These are phyloP conservation scores for Gymnopithys bicolor DNA, from an alignment of 2,797 vertebrate species.

Conservation along the genomic window DNA sequence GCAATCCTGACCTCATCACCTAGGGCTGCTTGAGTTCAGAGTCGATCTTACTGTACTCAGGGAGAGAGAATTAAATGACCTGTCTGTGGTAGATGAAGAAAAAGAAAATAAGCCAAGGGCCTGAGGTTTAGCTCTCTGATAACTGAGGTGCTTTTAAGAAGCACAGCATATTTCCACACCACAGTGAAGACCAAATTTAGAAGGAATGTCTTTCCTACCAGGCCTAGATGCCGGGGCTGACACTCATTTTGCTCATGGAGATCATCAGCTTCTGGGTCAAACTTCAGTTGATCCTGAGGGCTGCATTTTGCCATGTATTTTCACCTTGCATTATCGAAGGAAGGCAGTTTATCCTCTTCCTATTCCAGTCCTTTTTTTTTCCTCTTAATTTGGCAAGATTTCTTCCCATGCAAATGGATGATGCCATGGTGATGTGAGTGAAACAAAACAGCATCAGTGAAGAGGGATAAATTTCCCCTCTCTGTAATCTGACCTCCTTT, in stretches of 20 bases:
- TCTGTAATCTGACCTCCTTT: neutral
- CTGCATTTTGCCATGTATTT: neutral
- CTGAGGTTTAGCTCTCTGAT: constrained; percentile 6
- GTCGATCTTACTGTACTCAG: constrained; percentile 17
- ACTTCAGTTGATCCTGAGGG: neutral
- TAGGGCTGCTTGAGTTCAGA: constrained; percentile 33
- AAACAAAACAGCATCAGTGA: neutral
- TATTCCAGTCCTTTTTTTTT: neutral
- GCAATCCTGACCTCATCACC: constrained; percentile 58
- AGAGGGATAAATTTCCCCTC: neutral
- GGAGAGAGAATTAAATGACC: constrained; percentile 51
- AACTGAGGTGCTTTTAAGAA: constrained; percentile 13
- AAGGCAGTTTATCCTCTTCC: neutral
- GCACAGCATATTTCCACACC: neutral
- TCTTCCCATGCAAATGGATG: neutral
- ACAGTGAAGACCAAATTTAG: neutral
- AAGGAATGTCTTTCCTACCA: neutral
- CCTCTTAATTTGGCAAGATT: neutral
- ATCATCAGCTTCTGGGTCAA: neutral
- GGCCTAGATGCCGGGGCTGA: neutral
- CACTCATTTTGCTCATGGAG: neutral
- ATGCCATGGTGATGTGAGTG: fast-evolving
- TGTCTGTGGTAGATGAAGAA: constrained; percentile 3
- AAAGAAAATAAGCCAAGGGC: constrained; percentile 29
- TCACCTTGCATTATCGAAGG: neutral